Evolutionary conservation across 2,113 vertebrate species (phyloP).

Genomic region (western clawed frog (Xenopus tropicalis)): DNA sequence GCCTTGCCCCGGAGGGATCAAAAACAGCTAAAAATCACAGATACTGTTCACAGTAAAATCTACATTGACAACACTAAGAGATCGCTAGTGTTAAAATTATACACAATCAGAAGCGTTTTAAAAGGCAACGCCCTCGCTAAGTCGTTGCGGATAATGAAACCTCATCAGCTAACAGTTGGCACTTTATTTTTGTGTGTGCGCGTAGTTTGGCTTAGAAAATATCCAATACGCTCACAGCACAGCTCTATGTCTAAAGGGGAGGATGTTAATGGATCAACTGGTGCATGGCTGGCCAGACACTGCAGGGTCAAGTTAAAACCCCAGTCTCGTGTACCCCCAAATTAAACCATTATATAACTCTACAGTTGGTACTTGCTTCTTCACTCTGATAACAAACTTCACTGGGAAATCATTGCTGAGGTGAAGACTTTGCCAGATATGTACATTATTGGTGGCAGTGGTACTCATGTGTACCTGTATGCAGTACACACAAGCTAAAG

Average conservation of each 20-base stretch:
- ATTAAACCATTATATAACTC: slow-evolving; percentile 79
- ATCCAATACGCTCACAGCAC: slow-evolving; percentile 86
- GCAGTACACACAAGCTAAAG: too few relatives aligned
- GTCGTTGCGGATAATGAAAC: slow-evolving; percentile 88
- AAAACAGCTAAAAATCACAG: slow-evolving; percentile 83
- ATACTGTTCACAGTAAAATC: slow-evolving; percentile 90
- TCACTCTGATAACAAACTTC: slow-evolving; percentile 8
- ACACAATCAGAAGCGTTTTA: slow-evolving; percentile 89
- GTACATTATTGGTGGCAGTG: too few relatives aligned
- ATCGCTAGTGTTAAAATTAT: slow-evolving; percentile 92
- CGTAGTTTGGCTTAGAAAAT: slow-evolving; percentile 77
- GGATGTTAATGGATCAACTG: slow-evolving; percentile 88
- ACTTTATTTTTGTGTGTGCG: slow-evolving; percentile 69
- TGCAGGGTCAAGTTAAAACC: slow-evolving; percentile 54
- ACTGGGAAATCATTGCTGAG: neutral
- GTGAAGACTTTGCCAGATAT: too few relatives aligned
- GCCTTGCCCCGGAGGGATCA: slow-evolving; percentile 85
- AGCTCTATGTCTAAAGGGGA: slow-evolving; percentile 86
- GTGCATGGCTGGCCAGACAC: slow-evolving; percentile 85
- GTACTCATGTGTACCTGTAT: too few relatives aligned
- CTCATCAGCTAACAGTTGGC: slow-evolving; percentile 89
- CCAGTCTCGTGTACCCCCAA: slow-evolving; percentile 59
- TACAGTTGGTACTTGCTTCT: slow-evolving; percentile 64
- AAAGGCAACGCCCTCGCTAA: slow-evolving; percentile 87
- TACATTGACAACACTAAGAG: slow-evolving; percentile 92